These are phyloP conservation scores for Pocillopora damicornis DNA, from an alignment of 64 coral and sea anemone genomes.

Conservation along the genomic window DNA sequence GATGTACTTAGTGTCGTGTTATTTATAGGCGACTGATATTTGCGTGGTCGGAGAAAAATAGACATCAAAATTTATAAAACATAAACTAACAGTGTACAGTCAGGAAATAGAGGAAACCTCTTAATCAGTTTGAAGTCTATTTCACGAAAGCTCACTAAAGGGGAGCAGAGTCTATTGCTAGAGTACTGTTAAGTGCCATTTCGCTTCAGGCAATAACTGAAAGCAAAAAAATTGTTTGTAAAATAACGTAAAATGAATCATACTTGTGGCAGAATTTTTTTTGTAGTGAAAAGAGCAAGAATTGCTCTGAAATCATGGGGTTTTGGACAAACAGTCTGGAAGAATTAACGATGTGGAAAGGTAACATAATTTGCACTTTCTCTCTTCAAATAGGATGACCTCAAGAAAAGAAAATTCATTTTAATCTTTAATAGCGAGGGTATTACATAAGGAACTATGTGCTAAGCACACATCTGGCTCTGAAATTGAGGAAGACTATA, in stretches of 20 bases:
- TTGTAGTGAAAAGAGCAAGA: background rate
- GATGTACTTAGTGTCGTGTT: background rate
- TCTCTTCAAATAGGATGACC: background rate
- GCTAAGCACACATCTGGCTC: background rate
- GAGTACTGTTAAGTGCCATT: background rate
- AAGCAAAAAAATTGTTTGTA: background rate
- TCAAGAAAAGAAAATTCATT: background rate
- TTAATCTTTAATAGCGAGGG: background rate
- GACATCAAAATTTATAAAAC: background rate
- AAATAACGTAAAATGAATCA: too few species aligned
- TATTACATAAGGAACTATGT: background rate
- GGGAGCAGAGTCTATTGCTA: background rate
- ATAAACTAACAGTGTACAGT: background rate
- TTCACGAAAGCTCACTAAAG: background rate
- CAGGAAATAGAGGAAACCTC: background rate
- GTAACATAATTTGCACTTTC: too few species aligned
- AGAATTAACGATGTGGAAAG: too few species aligned
- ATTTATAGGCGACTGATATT: background rate
- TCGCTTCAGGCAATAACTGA: background rate
- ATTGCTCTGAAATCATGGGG: too few species aligned
- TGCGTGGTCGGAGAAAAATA: background rate
- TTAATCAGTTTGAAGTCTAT: background rate
- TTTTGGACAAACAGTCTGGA: too few species aligned
- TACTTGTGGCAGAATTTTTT: too few species aligned
- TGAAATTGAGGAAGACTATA: background rate